phyloP scores from a whole-genome alignment of 2,113 vertebrate species.

The Saguinus midas region DNA sequence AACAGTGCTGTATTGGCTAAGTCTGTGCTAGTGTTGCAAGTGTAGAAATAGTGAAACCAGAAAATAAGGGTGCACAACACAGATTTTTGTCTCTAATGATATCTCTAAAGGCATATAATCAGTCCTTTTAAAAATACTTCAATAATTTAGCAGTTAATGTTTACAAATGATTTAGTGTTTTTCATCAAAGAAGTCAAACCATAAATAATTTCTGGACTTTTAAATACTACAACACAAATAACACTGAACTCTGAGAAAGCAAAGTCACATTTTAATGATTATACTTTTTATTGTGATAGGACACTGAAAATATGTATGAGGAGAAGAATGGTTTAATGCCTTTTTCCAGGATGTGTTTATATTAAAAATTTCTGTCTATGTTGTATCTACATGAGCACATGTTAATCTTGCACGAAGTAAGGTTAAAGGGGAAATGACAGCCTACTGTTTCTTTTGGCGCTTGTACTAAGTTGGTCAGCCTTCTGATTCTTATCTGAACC shows the following conservation, averaged over 20 bases:
- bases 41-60: neutral
- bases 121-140: neutral
- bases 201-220: constrained; percentile 12
- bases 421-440: constrained; percentile 69
- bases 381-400: constrained; percentile 67
- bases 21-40: neutral
- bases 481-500: constrained; percentile 76
- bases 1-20: neutral
- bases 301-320: constrained; percentile 7
- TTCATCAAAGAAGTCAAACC: neutral
- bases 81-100: neutral
- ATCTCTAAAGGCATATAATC: neutral
- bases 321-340: constrained; percentile 52
- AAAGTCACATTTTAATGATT: constrained; percentile 42
- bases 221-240: neutral
- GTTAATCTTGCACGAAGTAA: constrained; percentile 61
- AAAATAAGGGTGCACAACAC: neutral
- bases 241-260: neutral
- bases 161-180: constrained; percentile 28
- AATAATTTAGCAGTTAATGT: neutral
- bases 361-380: constrained; percentile 44
- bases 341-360: constrained; percentile 77
- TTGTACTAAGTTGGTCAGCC: constrained; percentile 63
- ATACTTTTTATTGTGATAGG: constrained; percentile 18
- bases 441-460: constrained; percentile 75